Conservation (phyloP, 2,113 vertebrate species). For the Sylvietta virens region DNA sequence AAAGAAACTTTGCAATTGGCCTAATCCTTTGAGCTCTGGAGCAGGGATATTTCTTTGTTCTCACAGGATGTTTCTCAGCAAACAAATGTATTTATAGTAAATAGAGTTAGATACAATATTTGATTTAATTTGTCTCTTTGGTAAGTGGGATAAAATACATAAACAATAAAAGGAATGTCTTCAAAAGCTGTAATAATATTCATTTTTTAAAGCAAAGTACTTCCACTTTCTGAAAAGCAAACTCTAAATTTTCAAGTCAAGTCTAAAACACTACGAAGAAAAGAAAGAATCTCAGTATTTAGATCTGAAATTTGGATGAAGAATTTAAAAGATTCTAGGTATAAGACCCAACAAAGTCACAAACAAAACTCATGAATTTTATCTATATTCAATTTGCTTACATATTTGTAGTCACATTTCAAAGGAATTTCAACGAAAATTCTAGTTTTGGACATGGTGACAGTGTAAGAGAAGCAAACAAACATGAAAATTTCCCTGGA, state of each 20-base stretch:
- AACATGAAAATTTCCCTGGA: not conserved
- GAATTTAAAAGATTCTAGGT: not conserved
- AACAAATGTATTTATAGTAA: conserved; percentile 20
- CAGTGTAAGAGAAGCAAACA: not conserved
- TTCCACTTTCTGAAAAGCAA: not conserved
- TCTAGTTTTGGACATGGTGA: not conserved
- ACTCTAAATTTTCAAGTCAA: not conserved
- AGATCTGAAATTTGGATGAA: not conserved
- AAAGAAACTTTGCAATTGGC: not conserved
- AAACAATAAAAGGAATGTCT: not conserved
- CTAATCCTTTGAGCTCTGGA: not conserved
- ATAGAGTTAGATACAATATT: not conserved
- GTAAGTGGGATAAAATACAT: not conserved
- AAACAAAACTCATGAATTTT: not conserved
- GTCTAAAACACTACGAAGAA: not conserved
- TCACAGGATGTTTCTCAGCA: conserved; percentile 37
- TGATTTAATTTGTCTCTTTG: not conserved
- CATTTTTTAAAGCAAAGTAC: not conserved
- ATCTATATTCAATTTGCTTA: not conserved
- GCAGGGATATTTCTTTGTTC: not conserved
- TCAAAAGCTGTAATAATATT: not conserved
- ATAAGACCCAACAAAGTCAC: not conserved
- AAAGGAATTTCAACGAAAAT: not conserved
- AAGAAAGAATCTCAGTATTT: not conserved
- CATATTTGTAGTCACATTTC: not conserved